Evolutionary conservation across 2,888 invertebrate genomes (phyloP), one percentile per base, ranked within the genome.

Genomic region (Dendrolimus pini): DNA sequence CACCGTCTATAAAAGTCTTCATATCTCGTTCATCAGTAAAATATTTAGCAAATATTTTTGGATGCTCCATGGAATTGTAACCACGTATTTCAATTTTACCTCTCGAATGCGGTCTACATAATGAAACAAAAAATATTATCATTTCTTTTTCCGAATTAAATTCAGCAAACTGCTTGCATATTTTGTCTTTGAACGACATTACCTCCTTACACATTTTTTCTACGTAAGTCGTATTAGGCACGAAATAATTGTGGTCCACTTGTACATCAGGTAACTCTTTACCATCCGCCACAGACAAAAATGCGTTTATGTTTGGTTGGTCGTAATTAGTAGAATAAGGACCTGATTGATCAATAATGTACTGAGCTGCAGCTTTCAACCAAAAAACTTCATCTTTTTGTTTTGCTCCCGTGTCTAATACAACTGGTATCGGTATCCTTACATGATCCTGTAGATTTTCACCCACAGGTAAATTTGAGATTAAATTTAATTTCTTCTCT

Each of bases 391-490:
- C 79, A 62, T 77, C 78, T 61, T 77, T 75, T 30, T 68, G 62
- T 56, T 72, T 65, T 52, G 83, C 81, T 54, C 85, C 84, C 53
- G 85, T 84, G 54, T 85, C 68, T 7, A 89, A 63, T 30, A 77
- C 82, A 1, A 89, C 74, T 18, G 84, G 83, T 56, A 90, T 72
- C 7, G 89, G 85, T 65, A 90, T 86, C 58, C 87, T 78, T 0
- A 88, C 87, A 65, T 90, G 90, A 58, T 90, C 89, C 70, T 89
- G 89, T n/a, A 90, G 74, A 69, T 90, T 89, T 69, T 79, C 73
- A n/a, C 90, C 90, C 1, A 90, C 89, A 1, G 80, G 82, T 56
- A 87, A 74, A 66, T 86, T 65, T 41, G 72, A 73, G 55, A 82
- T 57, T 0, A 83, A 71, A n/a, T 82, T 59, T 54, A 90, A 77